These are phyloP conservation scores for Melanotus villosus DNA, from an alignment of 2,888 invertebrate species.

Conservation along the genomic window DNA sequence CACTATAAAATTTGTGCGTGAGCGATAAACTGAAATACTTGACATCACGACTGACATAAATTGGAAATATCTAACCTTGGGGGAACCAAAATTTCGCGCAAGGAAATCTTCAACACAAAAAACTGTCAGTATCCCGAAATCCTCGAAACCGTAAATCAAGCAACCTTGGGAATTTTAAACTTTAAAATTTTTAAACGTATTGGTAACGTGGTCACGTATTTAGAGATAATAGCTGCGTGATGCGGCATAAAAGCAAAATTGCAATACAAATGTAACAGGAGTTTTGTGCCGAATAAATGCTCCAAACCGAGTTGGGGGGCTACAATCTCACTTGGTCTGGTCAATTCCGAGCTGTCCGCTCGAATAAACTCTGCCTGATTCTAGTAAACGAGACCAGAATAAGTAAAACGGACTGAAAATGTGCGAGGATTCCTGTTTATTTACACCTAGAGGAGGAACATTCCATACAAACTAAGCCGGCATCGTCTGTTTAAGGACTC, in stretches of 20 bases:
- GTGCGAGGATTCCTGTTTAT: constrained; percentile 20
- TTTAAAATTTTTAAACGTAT: no score
- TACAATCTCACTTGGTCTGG: constrained; percentile 22
- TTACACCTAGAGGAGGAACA: constrained; percentile 9
- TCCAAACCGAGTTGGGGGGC: neutral
- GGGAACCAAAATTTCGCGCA: neutral
- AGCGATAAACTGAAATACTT: constrained; percentile 24
- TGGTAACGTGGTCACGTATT: no score
- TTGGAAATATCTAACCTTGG: constrained; percentile 5
- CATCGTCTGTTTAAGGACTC: neutral
- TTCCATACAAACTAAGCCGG: constrained; percentile 1
- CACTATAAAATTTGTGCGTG: constrained; percentile 31
- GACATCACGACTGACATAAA: constrained; percentile 13
- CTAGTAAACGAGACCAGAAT: constrained; percentile 26
- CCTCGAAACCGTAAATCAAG: no score
- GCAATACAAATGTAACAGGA: neutral
- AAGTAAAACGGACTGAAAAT: constrained; percentile 17
- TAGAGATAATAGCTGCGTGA: neutral
- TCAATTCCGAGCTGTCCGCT: constrained; percentile 28
- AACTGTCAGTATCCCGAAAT: no score
- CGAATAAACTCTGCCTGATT: constrained; percentile 29
- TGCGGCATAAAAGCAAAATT: neutral
- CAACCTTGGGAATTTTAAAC: no score
- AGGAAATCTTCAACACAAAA: neutral
- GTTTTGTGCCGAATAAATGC: constrained; percentile 3